Base-by-base conservation (phyloP, 2,797 vertebrate genomes). In the Knipowitschia caucasica region DNA sequence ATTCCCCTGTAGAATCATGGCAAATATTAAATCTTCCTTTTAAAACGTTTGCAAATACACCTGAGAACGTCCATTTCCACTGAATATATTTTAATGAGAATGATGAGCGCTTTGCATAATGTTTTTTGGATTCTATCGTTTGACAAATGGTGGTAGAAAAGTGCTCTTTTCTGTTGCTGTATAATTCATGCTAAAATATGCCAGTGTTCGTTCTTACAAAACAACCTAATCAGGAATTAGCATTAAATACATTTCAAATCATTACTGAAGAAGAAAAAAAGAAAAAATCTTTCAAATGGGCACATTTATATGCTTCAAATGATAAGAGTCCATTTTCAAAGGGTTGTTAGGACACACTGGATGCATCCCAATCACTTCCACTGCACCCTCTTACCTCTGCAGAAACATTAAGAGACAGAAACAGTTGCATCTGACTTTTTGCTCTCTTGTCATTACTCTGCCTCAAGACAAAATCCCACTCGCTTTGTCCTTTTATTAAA, bases 401-500 rank as follows among this genome's bases (percentile, higher is more conserved):
- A 31, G 44, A 18, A 27, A 47, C 26, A 47, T 47, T 20, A 20
- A 1, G n/a, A 18, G 17, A 5, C 10, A 18, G 44, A 18, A 21
- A 31, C 27, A 30, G 27, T 47, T 47, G 17, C 11, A 30, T 17
- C 45, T 47, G 45, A 30, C 45, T 47, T 30, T 47, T 30, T 29
- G 50, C 18, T 29, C 7, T 33, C 21, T 15, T 5, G 27, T 5
- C 40, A 34, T 50, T 21, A 33, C 40, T 57, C 34, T 38, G 54
- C 36, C 40, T 45, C n/a, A 15, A 35, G 21, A 39, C 47, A 29
- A 33, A 45, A 47, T 31, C 58, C 23, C 15, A 20, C 33, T 36
- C 26, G 29, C 42, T 58, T 40, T 58, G 49, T 30, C 59, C 11
- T 56, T 59, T 62, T 24, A 62, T 61, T 59, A 50, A 39, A 64